phyloP scores from a whole-genome alignment of 1,140 invertebrate species.

The Heliconius himera region DNA sequence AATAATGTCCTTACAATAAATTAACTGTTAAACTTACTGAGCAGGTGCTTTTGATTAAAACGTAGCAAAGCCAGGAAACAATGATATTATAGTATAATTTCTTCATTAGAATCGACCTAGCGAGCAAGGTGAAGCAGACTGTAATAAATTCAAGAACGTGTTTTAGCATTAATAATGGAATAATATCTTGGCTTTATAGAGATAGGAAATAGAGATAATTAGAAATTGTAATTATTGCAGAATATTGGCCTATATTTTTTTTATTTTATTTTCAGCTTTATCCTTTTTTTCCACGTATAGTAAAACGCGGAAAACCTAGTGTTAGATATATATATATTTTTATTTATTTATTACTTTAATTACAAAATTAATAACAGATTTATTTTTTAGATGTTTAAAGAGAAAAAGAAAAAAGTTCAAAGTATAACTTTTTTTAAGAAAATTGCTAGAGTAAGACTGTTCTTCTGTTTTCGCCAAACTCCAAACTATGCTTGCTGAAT shows the following conservation, averaged over 20 bases:
- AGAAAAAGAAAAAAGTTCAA: no score
- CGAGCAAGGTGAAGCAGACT: neutral
- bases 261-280: neutral
- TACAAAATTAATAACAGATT: no score
- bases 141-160: constrained; percentile 11
- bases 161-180: neutral
- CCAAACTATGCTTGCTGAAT: no score
- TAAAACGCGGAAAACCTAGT: no score
- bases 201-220: neutral
- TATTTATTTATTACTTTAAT: no score
- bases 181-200: neutral
- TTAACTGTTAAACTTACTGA: neutral
- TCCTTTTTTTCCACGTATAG: no score
- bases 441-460: no score
- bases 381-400: no score
- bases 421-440: no score
- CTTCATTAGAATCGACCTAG: neutral
- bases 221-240: neutral
- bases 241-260: neutral
- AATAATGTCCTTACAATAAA: no score
- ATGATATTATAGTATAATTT: neutral
- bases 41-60: neutral
- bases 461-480: no score
- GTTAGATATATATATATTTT: no score
- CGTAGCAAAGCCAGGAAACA: neutral